Evolutionary conservation across 2,113 vertebrate species (phyloP), one percentile per base, ranked within the genome.

Genomic region (Perognathus longimembris): DNA sequence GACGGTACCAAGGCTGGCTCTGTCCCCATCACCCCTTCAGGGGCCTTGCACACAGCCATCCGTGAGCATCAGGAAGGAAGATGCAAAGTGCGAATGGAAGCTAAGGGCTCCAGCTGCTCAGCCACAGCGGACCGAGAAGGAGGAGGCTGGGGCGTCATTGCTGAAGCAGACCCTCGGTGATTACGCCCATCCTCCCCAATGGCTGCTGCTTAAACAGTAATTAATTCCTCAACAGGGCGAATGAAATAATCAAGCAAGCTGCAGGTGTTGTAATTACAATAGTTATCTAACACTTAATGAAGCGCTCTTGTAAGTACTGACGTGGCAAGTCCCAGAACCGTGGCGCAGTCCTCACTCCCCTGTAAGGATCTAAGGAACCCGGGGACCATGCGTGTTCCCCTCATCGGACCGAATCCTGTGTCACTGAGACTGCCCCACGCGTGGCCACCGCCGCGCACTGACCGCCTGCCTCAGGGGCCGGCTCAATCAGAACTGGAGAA

Each of bases 161-260:
- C 70, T 32, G 61, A 7, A 20, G 28, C 70, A 63, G 67, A 80
- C 32, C 74, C 71, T 86, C 50, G 0, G 22, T 66, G 85, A 90
- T 66, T 54, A 34, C 1, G 6, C 61, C 57, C 82, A 63, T 84
- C 88, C 76, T 71, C 61, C 26, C 28, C 73, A 45, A 74, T 7
- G 63, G 74, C 71, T 67, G 2, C 80, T 82, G 93, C 92, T 95
- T 90, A 95, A 93, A 86, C 11, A 93, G 90, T 83, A 90, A 95
- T 96, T 96, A 95, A 95, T 90, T 90, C 77, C 83, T 85, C 85
- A 83, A 93, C 67, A 54, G 63, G 17, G 66, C 82, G 83, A 95
- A 93, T 95, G 77, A 95, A 93, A 94, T 89, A 93, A 97, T 95
- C 94, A 89, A 94, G 92, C 75, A 66, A 94, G 73, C 94, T 57